phyloP scores from a whole-genome alignment of 2,113 vertebrate genomes.

The Mirounga angustirostris region DNA sequence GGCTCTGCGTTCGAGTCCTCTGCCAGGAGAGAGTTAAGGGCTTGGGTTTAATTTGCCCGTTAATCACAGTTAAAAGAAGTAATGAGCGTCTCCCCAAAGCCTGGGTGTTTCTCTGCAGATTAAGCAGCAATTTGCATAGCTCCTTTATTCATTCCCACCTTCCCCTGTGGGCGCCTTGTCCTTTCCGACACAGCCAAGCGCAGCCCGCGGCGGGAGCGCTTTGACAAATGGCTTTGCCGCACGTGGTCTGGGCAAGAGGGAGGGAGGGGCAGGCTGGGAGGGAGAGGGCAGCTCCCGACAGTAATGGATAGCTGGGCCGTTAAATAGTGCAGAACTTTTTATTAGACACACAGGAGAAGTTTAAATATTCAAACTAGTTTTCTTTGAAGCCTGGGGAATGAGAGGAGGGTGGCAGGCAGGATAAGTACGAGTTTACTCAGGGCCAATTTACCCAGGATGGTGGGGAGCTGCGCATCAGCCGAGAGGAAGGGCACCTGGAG shows the following conservation, averaged over 20 bases:
- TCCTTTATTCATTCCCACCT: conserved; percentile 86
- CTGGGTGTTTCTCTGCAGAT: conserved; percentile 88
- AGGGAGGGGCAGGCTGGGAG: conserved; percentile 68
- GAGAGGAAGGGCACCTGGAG: conserved; percentile 69
- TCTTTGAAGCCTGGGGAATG: conserved; percentile 70
- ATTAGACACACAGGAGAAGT: conserved; percentile 90
- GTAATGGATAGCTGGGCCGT: conserved; percentile 89
- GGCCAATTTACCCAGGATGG: not conserved
- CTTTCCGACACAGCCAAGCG: conserved; percentile 88
- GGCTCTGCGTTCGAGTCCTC: conserved; percentile 68
- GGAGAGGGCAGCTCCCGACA: conserved; percentile 84
- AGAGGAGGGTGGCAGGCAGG: conserved; percentile 50
- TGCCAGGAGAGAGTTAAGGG: conserved; percentile 85
- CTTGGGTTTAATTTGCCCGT: conserved; percentile 88
- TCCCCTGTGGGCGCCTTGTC: conserved; percentile 78
- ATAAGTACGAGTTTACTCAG: conserved; percentile 61
- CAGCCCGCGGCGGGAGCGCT: conserved; percentile 83
- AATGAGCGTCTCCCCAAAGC: conserved; percentile 88
- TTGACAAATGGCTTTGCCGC: conserved; percentile 90
- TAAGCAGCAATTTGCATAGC: conserved; percentile 90
- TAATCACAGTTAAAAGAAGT: conserved; percentile 94
- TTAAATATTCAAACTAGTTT: conserved; percentile 89
- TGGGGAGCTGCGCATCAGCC: not conserved
- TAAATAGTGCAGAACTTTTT: conserved; percentile 91
- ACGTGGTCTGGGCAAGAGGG: conserved; percentile 67